Conservation (phyloP, 2,797 vertebrate species). For the Pygocentrus nattereri region DNA sequence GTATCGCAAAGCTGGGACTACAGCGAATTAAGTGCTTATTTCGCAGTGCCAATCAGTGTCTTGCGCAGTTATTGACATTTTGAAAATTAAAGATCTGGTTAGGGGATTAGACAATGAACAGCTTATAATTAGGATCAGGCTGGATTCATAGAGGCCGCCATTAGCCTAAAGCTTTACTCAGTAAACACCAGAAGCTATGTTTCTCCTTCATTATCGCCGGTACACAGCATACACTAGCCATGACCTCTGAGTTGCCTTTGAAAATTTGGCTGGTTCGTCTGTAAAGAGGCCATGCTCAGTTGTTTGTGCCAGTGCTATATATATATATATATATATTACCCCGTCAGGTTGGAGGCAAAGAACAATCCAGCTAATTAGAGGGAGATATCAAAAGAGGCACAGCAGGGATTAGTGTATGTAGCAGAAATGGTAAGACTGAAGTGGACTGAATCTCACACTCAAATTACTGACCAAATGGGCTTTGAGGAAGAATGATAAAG, state of each 20-base stretch:
- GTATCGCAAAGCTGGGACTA: conserved; percentile 18
- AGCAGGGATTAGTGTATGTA: neutral
- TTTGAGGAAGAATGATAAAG: neutral
- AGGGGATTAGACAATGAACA: conserved; percentile 3
- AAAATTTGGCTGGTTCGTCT: conserved; percentile 49
- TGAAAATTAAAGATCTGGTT: conserved; percentile 22
- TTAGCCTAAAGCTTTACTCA: neutral
- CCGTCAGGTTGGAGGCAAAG: conserved; percentile 12
- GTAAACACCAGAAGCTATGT: conserved; percentile 31
- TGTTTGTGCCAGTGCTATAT: conserved; percentile 35
- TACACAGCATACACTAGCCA: conserved; percentile 42
- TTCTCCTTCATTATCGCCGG: conserved; percentile 24
- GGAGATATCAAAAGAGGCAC: conserved; percentile 3
- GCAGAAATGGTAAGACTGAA: neutral
- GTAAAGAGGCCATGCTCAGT: conserved; percentile 43
- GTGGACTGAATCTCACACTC: neutral
- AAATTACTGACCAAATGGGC: neutral
- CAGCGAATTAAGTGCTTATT: conserved; percentile 38
- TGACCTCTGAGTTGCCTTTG: conserved; percentile 56
- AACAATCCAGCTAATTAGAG: conserved; percentile 17
- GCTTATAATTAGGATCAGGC: conserved; percentile 17
- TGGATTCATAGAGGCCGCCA: neutral
- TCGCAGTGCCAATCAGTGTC: neutral
- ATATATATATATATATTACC: conserved; percentile 37
- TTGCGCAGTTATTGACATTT: conserved; percentile 2